A percentile compares a stretch with the other conserved stretches of the same genome.
phyloP scores from a whole-genome alignment of 1,140 invertebrate genomes.

The Nymphalis io region DNA sequence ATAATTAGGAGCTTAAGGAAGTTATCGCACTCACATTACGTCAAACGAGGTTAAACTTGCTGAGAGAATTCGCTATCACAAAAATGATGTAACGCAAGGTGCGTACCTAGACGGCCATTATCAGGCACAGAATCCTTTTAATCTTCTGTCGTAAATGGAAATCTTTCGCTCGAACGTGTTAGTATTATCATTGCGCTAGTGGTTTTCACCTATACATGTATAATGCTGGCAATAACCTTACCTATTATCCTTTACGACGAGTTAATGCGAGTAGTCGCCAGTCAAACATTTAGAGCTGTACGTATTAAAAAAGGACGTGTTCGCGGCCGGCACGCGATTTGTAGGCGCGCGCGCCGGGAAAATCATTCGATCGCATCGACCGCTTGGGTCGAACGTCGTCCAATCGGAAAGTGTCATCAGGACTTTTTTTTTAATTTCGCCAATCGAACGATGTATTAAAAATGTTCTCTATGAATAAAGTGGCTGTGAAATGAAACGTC shows the following conservation, averaged over 20 bases:
- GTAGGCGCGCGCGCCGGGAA: conserved; percentile 68
- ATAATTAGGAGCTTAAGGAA: conserved; percentile 38
- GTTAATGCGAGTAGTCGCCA: conserved; percentile 71
- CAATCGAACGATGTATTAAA: conserved; percentile 30
- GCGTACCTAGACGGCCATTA: conserved; percentile 54
- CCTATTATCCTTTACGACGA: conserved; percentile 77
- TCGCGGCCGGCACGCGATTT: conserved; percentile 48
- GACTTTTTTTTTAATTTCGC: conserved; percentile 31
- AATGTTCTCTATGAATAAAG: conserved; percentile 20
- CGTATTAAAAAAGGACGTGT: conserved; percentile 77
- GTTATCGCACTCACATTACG: conserved; percentile 46
- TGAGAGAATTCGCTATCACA: conserved; percentile 55
- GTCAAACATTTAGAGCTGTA: conserved; percentile 72
- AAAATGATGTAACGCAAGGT: conserved; percentile 67
- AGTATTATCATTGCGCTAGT: conserved; percentile 56
- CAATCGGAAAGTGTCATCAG: conserved; percentile 57
- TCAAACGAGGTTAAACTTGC: conserved; percentile 45
- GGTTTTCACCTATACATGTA: conserved; percentile 53
- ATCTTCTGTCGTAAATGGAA: conserved; percentile 73
- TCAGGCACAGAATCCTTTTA: conserved; percentile 72
- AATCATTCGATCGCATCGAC: conserved; percentile 69
- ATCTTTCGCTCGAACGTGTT: conserved; percentile 63
- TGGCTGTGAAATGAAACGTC: conserved; percentile 24
- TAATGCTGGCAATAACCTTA: conserved; percentile 74
- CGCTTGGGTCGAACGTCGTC: conserved; percentile 62